These are phyloP conservation scores for Exephanes ischioxanthus DNA, from an alignment of 2,888 invertebrate genomes.

Conservation along the genomic window DNA sequence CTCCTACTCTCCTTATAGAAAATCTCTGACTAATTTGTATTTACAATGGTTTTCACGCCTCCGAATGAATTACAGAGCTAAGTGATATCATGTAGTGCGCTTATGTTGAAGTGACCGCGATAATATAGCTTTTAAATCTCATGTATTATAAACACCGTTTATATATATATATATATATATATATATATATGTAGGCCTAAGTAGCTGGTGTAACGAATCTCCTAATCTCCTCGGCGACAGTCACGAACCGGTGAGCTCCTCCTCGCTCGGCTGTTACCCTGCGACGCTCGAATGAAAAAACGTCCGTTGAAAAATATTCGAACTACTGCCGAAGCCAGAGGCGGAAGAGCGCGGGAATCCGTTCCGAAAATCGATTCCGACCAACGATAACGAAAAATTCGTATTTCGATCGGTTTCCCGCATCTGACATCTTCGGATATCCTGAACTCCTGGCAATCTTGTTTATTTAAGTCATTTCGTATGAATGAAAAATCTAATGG, in stretches of 20 bases:
- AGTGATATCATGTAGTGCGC: constrained; percentile 42
- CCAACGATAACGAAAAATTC: constrained; percentile 1
- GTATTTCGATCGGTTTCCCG: background rate
- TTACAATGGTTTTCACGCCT: constrained; percentile 81
- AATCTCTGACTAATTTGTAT: constrained; percentile 84
- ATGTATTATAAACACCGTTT: constrained; percentile 7
- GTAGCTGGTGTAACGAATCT: constrained; percentile 48
- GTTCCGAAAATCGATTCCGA: background rate
- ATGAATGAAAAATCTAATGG: constrained; percentile 65
- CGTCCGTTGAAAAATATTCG: constrained; percentile 76
- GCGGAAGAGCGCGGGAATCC: background rate
- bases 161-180: constrained; percentile 2
- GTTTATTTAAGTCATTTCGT: constrained; percentile 74
- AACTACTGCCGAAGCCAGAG: constrained; percentile 44
- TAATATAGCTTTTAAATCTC: constrained; percentile 52
- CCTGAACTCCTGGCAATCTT: constrained; percentile 69
- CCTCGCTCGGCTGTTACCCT: constrained; percentile 68
- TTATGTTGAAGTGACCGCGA: constrained; percentile 33
- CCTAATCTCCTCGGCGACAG: constrained; percentile 46
- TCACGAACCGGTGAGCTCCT: constrained; percentile 29
- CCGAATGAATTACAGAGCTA: constrained; percentile 71
- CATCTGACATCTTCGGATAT: constrained; percentile 43
- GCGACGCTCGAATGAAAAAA: constrained; percentile 70
- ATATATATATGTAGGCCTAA: constrained; percentile 10
- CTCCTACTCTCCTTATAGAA: constrained; percentile 78